Conservation (phyloP, 2,797 vertebrate species). For the Lagocephalus sceleratus region DNA sequence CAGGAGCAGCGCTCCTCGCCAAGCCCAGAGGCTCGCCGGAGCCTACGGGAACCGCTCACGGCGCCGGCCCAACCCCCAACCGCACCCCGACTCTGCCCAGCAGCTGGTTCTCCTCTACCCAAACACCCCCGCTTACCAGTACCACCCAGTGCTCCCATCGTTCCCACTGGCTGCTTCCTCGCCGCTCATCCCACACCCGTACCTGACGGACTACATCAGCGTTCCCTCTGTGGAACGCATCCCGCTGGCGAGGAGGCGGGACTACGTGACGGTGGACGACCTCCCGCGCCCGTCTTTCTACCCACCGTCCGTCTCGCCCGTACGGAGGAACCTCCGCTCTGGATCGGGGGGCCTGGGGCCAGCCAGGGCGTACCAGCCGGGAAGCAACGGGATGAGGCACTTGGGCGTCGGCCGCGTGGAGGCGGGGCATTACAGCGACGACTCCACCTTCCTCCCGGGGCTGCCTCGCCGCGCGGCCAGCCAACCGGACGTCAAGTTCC, state of each 20-base stretch:
- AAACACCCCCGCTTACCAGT: constrained; percentile 71
- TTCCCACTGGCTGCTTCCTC: constrained; percentile 59
- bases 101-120: constrained; percentile 81
- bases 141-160: constrained; percentile 71
- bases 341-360: constrained; percentile 50
- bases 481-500: constrained; percentile 87
- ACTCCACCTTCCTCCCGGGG: constrained; percentile 73
- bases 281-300: constrained; percentile 41
- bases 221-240: constrained; percentile 79
- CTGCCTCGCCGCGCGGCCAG: constrained; percentile 83
- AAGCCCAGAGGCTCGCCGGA: constrained; percentile 57
- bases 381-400: constrained; percentile 43
- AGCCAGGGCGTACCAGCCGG: constrained; percentile 50
- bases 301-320: constrained; percentile 53
- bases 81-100: constrained; percentile 65
- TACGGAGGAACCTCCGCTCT: constrained; percentile 48
- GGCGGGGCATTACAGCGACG: constrained; percentile 77
- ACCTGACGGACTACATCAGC: constrained; percentile 56
- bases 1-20: constrained; percentile 47
- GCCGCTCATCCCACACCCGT: constrained; percentile 49
- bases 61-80: constrained; percentile 59
- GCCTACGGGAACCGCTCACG: constrained; percentile 58
- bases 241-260: constrained; percentile 46
- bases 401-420: constrained; percentile 60
- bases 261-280: constrained; percentile 53